Base-by-base conservation (phyloP, 1,140 invertebrate species). In the Nylanderia fulva region DNA sequence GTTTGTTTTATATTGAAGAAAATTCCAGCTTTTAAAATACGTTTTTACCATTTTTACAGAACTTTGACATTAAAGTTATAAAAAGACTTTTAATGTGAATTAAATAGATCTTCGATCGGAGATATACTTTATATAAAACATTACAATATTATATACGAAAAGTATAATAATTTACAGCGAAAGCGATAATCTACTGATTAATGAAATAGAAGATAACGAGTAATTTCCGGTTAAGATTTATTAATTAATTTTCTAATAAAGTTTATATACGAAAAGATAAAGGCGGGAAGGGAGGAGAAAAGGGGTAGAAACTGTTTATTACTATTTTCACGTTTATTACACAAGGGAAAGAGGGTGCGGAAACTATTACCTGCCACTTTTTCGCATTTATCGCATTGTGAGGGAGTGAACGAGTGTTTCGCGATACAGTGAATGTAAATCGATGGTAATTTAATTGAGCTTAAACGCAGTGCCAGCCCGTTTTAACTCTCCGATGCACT, bases 371-470 rank as follows among this genome's bases (percentile, higher is more conserved):
- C 45, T n/a, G 54, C n/a, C 15, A 48, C 18, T 79, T 48, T 48
- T 18, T 79, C 33, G 39, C 74, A 63, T 45, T 77, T 77, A 33
- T 79, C 39, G 27, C 76, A 66, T 56, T 48, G 45, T 79, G 68
- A 79, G 42, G 39, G 74, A 63, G 60, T 60, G 64, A 39, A 9
- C 33, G 77, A 42, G 29, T 45, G 42, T 54, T 60, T 18, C 54
- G 36, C 42, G 77, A 69, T 42, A 24, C 52, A 82, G 58, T 45
- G 77, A 58, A 58, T 82, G 42, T 58, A 82, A 71, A 60, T 82
- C 66, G 54, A 82, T 68, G 36, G 58, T 71, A 72, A 72, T 82
- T 72, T 72, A 72, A 72, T 72, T 54, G 77, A 72, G n/a, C 29
- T 71, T 33, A 58, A 45, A 24, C 77, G 27, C 77, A 18, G 52